Base-by-base conservation (phyloP, 2,113 vertebrate genomes). In the Rhynchomys soricoides region DNA sequence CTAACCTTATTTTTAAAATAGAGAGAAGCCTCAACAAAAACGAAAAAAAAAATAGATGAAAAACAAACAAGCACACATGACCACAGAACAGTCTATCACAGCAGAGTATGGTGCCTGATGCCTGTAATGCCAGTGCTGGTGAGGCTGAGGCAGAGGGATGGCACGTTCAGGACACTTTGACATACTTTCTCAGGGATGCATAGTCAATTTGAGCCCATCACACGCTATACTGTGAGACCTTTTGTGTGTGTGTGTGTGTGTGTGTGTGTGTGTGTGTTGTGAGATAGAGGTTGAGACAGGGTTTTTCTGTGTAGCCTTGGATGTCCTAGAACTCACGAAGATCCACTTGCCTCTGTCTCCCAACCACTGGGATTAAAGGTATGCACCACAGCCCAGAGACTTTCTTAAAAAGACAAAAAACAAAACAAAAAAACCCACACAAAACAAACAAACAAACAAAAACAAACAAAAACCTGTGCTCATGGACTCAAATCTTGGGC, bases 1-100 rank as follows among this genome's bases (percentile, higher is more conserved):
- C 29, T 19, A 34, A 45, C 40, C 40, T 90, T 83, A 90, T 48
- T 95, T 95, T 91, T 93, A 85, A 88, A 90, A 81, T 40, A 93
- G 34, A 62, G 43, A 79, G 10, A 3, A 8, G 40, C 10, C n/a
- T 77, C 85, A 87, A 83, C 71, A 90, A 34, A 29, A 71, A 66
- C 24, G 9, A 73, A 4, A 16, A 73, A 4, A n/a, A 50, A 40
- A 81, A 15, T 1, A 26, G 13, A 17, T 55, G 8, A 26, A 40
- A 29, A 55, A 26, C 7, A 24, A 40, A n/a, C 24, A 34, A 9
- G 22, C 48, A 40, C n/a, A n/a, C n/a, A n/a, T n/a, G n/a, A n/a
- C 50, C 37, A 34, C 8, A 86, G 29, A 48, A 34, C 16, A 86
- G 26, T 48, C 40, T 26, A 34, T 48, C 24, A 31, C 3, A 66